Evolutionary conservation across 2,888 invertebrate species (phyloP).

Genomic region (Geotrupes spiniger): DNA sequence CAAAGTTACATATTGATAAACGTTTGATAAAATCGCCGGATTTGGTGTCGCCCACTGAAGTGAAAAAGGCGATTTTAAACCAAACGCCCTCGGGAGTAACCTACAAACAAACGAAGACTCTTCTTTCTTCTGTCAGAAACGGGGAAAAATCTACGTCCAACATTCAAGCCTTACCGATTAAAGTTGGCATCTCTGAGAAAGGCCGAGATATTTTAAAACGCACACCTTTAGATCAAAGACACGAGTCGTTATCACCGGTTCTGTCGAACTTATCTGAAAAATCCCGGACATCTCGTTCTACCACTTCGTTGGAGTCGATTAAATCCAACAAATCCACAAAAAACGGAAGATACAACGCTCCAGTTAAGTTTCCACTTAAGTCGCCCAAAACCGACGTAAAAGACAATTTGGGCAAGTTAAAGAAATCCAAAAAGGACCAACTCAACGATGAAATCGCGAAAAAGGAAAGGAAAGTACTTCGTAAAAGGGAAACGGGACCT

Average conservation of each 20-base stretch:
- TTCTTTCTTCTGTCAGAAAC: conserved; percentile 43
- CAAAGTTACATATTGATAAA: conserved; percentile 31
- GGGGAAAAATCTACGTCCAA: conserved; percentile 37
- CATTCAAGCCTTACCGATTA: conserved; percentile 50
- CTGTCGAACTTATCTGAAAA: conserved; percentile 34
- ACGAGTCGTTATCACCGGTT: conserved; percentile 28
- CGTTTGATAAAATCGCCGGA: conserved; percentile 53
- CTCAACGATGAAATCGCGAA: conserved; percentile 41
- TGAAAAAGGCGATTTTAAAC: conserved; percentile 40
- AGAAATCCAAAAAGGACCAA: conserved; percentile 45
- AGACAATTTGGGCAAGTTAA: conserved; percentile 32
- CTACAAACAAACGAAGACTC: conserved; percentile 48
- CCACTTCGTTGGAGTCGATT: conserved; percentile 41
- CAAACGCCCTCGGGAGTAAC: conserved; percentile 41
- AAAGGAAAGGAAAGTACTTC: conserved; percentile 33
- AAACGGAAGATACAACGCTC: too few relatives aligned
- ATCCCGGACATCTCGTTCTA: conserved; percentile 32
- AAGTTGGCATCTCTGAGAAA: conserved; percentile 46
- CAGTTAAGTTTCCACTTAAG: too few relatives aligned
- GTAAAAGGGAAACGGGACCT: conserved; percentile 25
- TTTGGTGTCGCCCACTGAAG: conserved; percentile 59
- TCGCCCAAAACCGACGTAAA: conserved; percentile 16
- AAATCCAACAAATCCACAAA: conserved; percentile 29
- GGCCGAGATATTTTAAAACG: conserved; percentile 35
- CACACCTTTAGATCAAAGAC: conserved; percentile 19